Percentiles rank a stretch among this genome's conserved stretches.
Conservation (phyloP, 2,113 vertebrate species). For the Pollachius pollachius region DNA sequence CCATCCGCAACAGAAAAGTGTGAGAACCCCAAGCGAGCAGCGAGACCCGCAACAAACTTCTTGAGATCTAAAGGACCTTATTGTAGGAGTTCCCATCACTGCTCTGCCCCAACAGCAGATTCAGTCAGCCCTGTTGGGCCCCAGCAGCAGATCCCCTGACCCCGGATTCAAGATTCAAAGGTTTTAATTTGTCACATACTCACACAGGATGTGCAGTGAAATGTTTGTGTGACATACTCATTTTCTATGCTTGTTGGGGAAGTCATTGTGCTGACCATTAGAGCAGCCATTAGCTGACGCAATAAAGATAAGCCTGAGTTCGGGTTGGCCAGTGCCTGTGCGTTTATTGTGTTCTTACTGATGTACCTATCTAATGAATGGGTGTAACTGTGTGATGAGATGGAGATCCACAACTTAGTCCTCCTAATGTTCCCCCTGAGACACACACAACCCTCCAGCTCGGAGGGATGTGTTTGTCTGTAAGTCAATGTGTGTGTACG, state of each 20-base stretch:
- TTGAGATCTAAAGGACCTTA: slow-evolving; percentile 43
- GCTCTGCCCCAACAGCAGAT: slow-evolving; percentile 13
- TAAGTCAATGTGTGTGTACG: slow-evolving; percentile 15
- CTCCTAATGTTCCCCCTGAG: slow-evolving; percentile 19
- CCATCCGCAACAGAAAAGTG: slow-evolving; percentile 63
- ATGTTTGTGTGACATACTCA: no score
- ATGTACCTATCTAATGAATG: neutral
- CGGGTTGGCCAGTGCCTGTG: slow-evolving; percentile 14
- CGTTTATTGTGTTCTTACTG: neutral
- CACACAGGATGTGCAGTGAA: no score
- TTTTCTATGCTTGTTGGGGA: slow-evolving; percentile 14
- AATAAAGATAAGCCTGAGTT: slow-evolving; percentile 31
- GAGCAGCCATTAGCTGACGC: slow-evolving; percentile 37
- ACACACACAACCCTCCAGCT: slow-evolving; percentile 38
- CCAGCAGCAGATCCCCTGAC: slow-evolving; percentile 15
- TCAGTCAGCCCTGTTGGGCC: neutral
- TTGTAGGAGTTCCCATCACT: slow-evolving; percentile 11
- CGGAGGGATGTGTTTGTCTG: slow-evolving; percentile 35
- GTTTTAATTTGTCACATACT: no score
- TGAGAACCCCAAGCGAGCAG: slow-evolving; percentile 50
- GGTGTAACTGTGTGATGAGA: slow-evolving; percentile 13
- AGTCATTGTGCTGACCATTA: slow-evolving; percentile 40
- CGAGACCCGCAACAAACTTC: slow-evolving; percentile 36
- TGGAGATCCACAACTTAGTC: slow-evolving; percentile 16
- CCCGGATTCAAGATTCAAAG: no score